phyloP scores from a whole-genome alignment of 2,888 invertebrate species.

The Pherbina coryleti region DNA sequence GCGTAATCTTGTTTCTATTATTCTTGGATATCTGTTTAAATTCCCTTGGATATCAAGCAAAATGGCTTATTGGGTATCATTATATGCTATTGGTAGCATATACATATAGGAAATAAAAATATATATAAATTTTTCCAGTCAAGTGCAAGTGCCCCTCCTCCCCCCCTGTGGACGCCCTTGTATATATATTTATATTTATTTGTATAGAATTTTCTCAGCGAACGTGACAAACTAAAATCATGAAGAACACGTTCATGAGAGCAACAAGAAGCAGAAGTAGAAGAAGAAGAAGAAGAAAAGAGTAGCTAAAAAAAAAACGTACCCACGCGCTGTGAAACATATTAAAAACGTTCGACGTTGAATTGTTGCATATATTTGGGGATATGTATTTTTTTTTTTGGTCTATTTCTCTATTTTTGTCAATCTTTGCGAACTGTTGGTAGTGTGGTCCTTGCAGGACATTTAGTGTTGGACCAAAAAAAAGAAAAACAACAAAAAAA shows the following conservation, averaged over 20 bases:
- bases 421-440: too few species aligned
- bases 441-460: background rate
- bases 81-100: too few species aligned
- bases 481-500: background rate
- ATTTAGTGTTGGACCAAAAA: background rate
- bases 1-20: too few species aligned
- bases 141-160: too few species aligned
- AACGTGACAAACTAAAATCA: slow-evolving; percentile 1
- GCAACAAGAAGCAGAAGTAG: background rate
- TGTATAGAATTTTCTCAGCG: background rate
- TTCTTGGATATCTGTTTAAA: too few species aligned
- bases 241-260: background rate
- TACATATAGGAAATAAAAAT: too few species aligned
- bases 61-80: too few species aligned
- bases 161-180: too few species aligned
- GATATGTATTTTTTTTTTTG: background rate
- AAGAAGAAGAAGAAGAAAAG: background rate
- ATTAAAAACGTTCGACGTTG: background rate
- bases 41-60: too few species aligned
- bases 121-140: too few species aligned
- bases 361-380: background rate
- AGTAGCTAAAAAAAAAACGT: background rate
- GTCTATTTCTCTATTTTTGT: background rate
- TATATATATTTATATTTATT: too few species aligned
- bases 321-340: background rate